Percentiles rank a stretch among this genome's conserved stretches.
Evolutionary conservation across 2,113 vertebrate genomes (phyloP).

Genomic region (Sinocyclocheilus anophthalmus): DNA sequence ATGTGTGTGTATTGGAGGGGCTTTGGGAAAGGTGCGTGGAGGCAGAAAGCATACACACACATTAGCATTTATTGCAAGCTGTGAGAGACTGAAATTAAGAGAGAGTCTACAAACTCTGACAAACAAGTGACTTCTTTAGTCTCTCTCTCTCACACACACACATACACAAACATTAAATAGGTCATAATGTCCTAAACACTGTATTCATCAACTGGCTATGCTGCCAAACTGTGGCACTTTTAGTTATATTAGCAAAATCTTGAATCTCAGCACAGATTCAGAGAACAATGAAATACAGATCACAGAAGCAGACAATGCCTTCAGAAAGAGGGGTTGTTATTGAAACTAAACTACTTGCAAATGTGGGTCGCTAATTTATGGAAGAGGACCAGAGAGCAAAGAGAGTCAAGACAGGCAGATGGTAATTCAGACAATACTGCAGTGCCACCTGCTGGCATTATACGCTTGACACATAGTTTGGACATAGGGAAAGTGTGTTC

Average conservation of each 20-base stretch:
- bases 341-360: slow-evolving; percentile 3
- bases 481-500: slow-evolving; percentile 57
- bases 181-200: neutral
- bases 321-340: slow-evolving; percentile 11
- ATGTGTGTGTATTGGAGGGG: neutral
- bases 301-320: slow-evolving; percentile 21
- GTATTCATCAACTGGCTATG: slow-evolving; percentile 14
- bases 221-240: neutral
- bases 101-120: neutral
- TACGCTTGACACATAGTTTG: slow-evolving; percentile 60
- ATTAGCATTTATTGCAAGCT: slow-evolving; percentile 25
- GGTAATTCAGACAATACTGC: slow-evolving; percentile 31
- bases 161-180: neutral
- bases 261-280: neutral
- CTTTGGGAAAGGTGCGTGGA: slow-evolving; percentile 10
- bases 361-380: neutral
- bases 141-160: neutral
- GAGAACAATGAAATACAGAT: slow-evolving; percentile 18
- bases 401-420: slow-evolving; percentile 37
- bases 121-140: neutral
- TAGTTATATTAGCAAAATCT: neutral
- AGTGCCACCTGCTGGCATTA: slow-evolving; percentile 48
- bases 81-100: neutral
- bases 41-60: slow-evolving; percentile 22
- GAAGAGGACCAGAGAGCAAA: slow-evolving; percentile 20